A percentile compares a stretch with the other conserved stretches of the same genome.
phyloP scores from a whole-genome alignment of 2,113 vertebrate species.

The Pholis gunnellus region DNA sequence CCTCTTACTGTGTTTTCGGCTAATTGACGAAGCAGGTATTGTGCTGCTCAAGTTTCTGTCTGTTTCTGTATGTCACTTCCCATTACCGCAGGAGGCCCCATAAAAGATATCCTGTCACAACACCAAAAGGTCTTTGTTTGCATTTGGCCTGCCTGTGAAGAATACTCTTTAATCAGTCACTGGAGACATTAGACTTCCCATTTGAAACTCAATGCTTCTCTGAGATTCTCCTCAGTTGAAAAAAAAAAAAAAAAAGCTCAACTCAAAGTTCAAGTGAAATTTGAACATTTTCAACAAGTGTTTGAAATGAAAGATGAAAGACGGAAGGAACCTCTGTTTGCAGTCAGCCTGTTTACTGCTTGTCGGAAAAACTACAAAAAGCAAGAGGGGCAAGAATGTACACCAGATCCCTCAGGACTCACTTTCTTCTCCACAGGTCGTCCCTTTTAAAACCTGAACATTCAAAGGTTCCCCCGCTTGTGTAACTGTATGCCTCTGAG shows the following conservation, averaged over 20 bases:
- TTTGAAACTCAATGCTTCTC: slow-evolving; percentile 50
- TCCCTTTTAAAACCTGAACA: slow-evolving; percentile 67
- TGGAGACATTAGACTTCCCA: slow-evolving; percentile 42
- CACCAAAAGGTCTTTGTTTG: slow-evolving; percentile 78
- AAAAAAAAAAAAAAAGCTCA: background rate
- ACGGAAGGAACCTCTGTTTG: slow-evolving; percentile 49
- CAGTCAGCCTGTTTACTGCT: slow-evolving; percentile 65
- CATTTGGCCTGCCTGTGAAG: slow-evolving; percentile 58
- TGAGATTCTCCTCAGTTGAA: background rate
- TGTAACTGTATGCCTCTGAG: slow-evolving; percentile 79
- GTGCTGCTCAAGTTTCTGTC: slow-evolving; percentile 60
- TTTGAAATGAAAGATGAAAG: slow-evolving; percentile 63
- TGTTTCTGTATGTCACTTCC: slow-evolving; percentile 64
- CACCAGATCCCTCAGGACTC: slow-evolving; percentile 58
- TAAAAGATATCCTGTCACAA: slow-evolving; percentile 74
- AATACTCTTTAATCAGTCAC: slow-evolving; percentile 50
- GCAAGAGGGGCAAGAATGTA: slow-evolving; percentile 21
- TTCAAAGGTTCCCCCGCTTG: slow-evolving; percentile 59
- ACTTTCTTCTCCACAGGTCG: slow-evolving; percentile 73
- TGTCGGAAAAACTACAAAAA: slow-evolving; percentile 61
- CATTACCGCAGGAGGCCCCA: slow-evolving; percentile 65
- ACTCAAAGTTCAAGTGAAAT: slow-evolving; percentile 48
- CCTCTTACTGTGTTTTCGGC: slow-evolving; percentile 60
- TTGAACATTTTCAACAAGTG: slow-evolving; percentile 62
- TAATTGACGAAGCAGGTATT: slow-evolving; percentile 77